Base-by-base conservation (phyloP, 2,797 vertebrate genomes). In the Microcaecilia unicolor region DNA sequence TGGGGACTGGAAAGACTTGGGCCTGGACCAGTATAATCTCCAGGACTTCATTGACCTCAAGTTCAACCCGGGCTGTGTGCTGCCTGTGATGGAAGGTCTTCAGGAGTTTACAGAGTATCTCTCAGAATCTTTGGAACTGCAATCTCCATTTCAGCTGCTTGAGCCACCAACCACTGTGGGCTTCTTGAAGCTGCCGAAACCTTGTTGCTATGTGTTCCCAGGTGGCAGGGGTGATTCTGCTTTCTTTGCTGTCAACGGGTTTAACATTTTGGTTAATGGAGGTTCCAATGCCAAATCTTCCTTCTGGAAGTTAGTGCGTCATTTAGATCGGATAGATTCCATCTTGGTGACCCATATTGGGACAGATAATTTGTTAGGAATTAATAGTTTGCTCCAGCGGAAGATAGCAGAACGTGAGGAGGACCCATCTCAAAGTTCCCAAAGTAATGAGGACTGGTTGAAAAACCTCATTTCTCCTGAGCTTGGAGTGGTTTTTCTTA, bases 171-270 rank as follows among this genome's bases (percentile, higher is more conserved):
- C 77, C 21, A 87, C 90, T 0, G 89, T 89, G 0, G 95, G 93
- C 0, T 97, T 98, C 67, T 72, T 98, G 14, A 90, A 94, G 31
- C 85, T 98, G 3, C 90, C 86, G 4, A 86, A 83, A 18, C 94
- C 95, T 1, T 98, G 95, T 78, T 98, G 94, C 84, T 98, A 98
- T 31, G 63, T 98, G 37, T 98, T 98, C 57, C 95, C 95, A 0
- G 95, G 90, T 0, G 92, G 93, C 6, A 68, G 85, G 3, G 95
- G 95, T 0, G 92, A 95, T 27, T 83, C 88, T 0, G 92, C 95
- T 21, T 94, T 97, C 50, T 96, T 98, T 1, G 89, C 92, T 0
- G 88, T 98, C 7, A 95, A 89, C 0, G 95, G 94, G 3, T 98
- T 98, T 55, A 98, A 95, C 0, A 37, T 98, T 1, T 31, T 98